Percentiles rank a stretch among this genome's conserved stretches.
Conservation (phyloP, 2,797 vertebrate genomes). For the Cossypha caffra region DNA sequence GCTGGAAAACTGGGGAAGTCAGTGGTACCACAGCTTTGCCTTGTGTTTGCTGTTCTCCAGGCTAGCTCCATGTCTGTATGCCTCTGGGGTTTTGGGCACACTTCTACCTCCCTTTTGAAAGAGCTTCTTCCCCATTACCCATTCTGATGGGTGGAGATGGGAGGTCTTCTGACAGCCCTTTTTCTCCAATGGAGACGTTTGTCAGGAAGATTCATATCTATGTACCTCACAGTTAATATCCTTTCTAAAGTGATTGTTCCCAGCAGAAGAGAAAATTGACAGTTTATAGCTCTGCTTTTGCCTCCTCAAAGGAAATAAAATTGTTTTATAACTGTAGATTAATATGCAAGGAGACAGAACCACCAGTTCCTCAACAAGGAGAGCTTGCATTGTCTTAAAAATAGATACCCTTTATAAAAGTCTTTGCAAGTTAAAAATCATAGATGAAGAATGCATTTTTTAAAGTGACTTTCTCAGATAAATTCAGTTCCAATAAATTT, state of each 20-base stretch:
- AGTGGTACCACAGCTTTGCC: not conserved
- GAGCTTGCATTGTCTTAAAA: constrained; percentile 26
- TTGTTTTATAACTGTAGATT: constrained; percentile 53
- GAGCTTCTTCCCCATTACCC: not conserved
- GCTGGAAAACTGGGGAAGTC: not conserved
- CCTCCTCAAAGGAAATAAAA: not conserved
- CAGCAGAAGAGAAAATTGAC: constrained; percentile 2
- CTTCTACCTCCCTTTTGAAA: constrained; percentile 56
- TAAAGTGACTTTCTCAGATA: not conserved
- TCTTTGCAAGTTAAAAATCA: constrained; percentile 17
- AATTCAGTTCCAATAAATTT: constrained; percentile 4
- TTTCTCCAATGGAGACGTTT: constrained; percentile 32
- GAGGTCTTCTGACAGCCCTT: constrained; percentile 40
- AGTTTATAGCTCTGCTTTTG: constrained; percentile 34
- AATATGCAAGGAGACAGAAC: constrained; percentile 38
- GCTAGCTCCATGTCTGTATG: not conserved
- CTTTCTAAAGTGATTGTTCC: constrained; percentile 19
- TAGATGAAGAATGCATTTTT: not conserved
- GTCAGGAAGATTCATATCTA: not conserved
- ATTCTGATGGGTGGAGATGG: not conserved
- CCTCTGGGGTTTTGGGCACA: not conserved
- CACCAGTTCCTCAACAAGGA: constrained; percentile 7
- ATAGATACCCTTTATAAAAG: constrained; percentile 16
- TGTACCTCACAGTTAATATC: constrained; percentile 12
- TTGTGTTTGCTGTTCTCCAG: not conserved